phyloP scores from a whole-genome alignment of 2,888 invertebrate genomes.

The Phanerotoma sp. region DNA sequence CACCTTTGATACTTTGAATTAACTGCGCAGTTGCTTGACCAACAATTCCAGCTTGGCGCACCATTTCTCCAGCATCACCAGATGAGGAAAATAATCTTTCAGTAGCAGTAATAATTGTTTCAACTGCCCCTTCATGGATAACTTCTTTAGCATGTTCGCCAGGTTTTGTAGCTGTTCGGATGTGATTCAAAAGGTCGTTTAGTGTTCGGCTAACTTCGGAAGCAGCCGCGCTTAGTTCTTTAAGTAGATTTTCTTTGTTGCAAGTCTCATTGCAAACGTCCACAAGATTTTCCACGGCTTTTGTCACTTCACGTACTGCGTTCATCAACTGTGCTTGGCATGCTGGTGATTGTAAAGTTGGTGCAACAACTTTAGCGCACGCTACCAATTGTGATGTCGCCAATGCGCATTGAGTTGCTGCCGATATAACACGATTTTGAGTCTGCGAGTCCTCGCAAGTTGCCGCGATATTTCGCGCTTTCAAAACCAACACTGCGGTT shows the following conservation, averaged over 20 bases:
- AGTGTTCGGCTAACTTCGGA: conserved; percentile 85
- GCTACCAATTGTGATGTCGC: conserved; percentile 98
- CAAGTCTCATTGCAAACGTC: conserved; percentile 75
- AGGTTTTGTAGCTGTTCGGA: conserved; percentile 69
- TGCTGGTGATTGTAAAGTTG: conserved; percentile 76
- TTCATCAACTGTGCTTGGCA: conserved; percentile 89
- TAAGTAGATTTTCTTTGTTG: conserved; percentile 68
- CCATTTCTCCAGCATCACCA: conserved; percentile 93
- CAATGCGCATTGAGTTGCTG: conserved; percentile 95
- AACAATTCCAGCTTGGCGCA: conserved; percentile 84
- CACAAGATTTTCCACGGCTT: conserved; percentile 87
- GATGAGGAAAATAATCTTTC: conserved; percentile 82
- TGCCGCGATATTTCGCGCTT: conserved; percentile 95
- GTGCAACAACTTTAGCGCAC: conserved; percentile 91
- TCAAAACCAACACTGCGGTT: conserved; percentile 92
- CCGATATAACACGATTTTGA: conserved; percentile 88
- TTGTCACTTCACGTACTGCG: conserved; percentile 90
- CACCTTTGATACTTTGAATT: conserved; percentile 91
- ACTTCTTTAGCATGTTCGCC: conserved; percentile 64
- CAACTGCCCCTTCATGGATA: conserved; percentile 76
- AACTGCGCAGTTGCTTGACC: conserved; percentile 94
- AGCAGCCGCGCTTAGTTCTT: conserved; percentile 82
- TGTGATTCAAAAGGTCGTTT: conserved; percentile 86
- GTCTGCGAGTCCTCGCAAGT: conserved; percentile 78
- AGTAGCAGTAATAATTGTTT: conserved; percentile 86